Evolutionary conservation across 2,888 invertebrate genomes (phyloP).

Genomic region (Sinopyrophorus schimmeli): DNA sequence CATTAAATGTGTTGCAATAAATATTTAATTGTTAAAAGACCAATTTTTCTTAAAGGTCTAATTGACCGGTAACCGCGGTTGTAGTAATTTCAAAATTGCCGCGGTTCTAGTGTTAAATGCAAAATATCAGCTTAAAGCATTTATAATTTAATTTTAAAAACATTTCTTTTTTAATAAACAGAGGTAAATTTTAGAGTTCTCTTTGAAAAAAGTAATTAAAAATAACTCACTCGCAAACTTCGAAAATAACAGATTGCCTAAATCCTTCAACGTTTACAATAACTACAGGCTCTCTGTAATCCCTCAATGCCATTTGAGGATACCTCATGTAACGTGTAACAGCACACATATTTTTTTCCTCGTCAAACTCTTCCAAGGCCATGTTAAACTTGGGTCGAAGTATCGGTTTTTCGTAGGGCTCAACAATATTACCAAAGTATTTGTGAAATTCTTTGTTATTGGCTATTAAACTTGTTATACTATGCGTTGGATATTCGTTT

Average conservation of each 20-base stretch:
- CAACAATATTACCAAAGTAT: conserved; percentile 20
- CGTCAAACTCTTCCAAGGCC: neutral
- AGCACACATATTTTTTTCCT: conserved; percentile 25
- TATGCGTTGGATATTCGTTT: conserved; percentile 14
- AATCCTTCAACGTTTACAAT: conserved; percentile 27
- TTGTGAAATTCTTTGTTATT: conserved; percentile 21
- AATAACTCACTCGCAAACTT: conserved; percentile 25
- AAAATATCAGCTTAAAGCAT: too few relatives aligned
- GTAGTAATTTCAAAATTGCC: too few relatives aligned
- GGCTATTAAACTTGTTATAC: conserved; percentile 4
- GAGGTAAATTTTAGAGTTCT: neutral
- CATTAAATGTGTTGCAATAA: too few relatives aligned
- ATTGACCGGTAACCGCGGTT: too few relatives aligned
- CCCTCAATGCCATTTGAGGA: conserved; percentile 20
- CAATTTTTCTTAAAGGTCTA: too few relatives aligned
- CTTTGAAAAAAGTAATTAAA: neutral
- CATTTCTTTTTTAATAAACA: neutral
- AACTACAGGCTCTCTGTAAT: conserved; percentile 6
- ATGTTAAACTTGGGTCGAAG: conserved; percentile 12
- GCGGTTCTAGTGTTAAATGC: too few relatives aligned
- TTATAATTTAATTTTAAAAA: too few relatives aligned
- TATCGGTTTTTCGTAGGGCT: conserved; percentile 17
- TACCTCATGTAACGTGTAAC: conserved; percentile 15
- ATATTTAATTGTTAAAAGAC: too few relatives aligned
- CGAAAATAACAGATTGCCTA: conserved; percentile 23